Conservation (phyloP, 2,888 invertebrate genomes). For the Drosophila nr. perissopoda region DNA sequence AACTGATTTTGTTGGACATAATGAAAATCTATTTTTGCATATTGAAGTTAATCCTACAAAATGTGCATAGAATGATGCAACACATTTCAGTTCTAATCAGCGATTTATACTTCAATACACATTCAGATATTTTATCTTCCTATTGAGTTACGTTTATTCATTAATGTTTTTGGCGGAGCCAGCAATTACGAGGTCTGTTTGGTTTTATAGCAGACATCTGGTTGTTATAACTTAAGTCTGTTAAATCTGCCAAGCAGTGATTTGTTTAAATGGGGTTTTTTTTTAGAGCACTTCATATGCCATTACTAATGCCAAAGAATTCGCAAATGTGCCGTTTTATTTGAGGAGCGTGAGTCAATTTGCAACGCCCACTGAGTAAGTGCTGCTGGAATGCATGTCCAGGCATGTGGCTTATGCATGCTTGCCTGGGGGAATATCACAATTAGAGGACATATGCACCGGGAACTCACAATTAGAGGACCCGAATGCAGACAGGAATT, state of each 20-base stretch:
- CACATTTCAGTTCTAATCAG: neutral
- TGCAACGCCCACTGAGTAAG: conserved; percentile 1
- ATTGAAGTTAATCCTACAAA: no score
- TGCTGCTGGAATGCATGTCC: neutral
- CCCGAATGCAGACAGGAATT: neutral
- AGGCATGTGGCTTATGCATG: neutral
- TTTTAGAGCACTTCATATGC: neutral
- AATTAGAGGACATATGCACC: neutral
- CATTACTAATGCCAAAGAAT: neutral
- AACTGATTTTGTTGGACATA: neutral
- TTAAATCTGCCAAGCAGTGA: neutral
- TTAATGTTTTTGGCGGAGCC: neutral
- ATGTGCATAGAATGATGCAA: neutral
- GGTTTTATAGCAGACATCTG: neutral
- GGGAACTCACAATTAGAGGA: neutral
- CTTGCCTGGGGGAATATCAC: neutral
- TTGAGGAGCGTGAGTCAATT: conserved; percentile 2
- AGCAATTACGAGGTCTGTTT: neutral
- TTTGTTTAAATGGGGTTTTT: neutral
- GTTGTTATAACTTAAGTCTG: neutral
- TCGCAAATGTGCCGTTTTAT: neutral
- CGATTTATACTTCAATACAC: no score
- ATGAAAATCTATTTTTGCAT: neutral
- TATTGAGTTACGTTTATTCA: neutral
- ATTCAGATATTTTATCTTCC: neutral